Percentiles rank a stretch among this genome's conserved stretches.
phyloP scores from a whole-genome alignment of 2,113 vertebrate genomes.

The Sorex fumeus region DNA sequence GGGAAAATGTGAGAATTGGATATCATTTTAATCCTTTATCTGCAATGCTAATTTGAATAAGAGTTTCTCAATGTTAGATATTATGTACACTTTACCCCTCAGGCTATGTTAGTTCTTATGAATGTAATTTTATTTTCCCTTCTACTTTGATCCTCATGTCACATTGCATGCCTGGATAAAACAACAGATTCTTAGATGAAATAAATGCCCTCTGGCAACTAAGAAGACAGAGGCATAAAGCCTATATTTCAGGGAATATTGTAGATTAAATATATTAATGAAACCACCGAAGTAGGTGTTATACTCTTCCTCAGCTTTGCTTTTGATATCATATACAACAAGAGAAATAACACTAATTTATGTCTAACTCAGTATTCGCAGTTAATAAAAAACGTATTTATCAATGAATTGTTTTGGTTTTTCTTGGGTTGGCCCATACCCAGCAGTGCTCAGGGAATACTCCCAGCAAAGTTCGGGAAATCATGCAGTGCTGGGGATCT shows the following conservation, averaged over 20 bases:
- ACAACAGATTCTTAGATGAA: constrained; percentile 41
- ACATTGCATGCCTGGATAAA: constrained; percentile 32
- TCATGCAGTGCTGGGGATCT: too few relatives aligned
- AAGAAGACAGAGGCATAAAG: constrained; percentile 46
- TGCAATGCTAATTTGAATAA: constrained; percentile 52
- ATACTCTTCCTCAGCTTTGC: constrained; percentile 37
- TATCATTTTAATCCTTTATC: constrained; percentile 56
- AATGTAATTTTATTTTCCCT: constrained; percentile 50
- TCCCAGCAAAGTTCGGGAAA: too few relatives aligned
- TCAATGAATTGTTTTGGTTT: not conserved
- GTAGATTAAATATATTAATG: constrained; percentile 26
- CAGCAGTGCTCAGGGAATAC: too few relatives aligned
- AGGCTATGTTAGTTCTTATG: constrained; percentile 7
- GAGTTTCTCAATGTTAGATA: constrained; percentile 45
- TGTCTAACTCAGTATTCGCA: constrained; percentile 23
- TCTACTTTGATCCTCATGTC: constrained; percentile 52
- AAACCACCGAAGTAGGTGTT: not conserved
- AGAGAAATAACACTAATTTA: not conserved
- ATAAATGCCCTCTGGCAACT: constrained; percentile 8
- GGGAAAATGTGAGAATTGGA: constrained; percentile 36
- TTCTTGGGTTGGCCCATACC: too few relatives aligned
- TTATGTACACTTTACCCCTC: constrained; percentile 17
- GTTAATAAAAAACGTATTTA: constrained; percentile 70
- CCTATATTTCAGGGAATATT: constrained; percentile 21
- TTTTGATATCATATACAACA: constrained; percentile 28